phyloP scores from a whole-genome alignment of 2,113 vertebrate genomes.

The Leucopternis melanops region DNA sequence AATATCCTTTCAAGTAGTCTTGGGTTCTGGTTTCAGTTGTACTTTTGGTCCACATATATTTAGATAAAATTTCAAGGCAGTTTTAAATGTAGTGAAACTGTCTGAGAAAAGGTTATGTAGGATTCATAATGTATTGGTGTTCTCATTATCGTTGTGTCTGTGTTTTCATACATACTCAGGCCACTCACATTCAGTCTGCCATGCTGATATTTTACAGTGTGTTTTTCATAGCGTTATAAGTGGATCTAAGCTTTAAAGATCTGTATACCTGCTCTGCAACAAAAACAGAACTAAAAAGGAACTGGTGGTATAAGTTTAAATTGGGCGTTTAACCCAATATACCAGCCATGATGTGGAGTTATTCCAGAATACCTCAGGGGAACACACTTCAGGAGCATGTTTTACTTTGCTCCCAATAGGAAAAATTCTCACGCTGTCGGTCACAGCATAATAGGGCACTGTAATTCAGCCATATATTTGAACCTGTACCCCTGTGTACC shows the following conservation, averaged over 20 bases:
- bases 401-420: constrained; percentile 12
- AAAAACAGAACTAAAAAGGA: constrained; percentile 23
- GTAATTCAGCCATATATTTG: neutral
- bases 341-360: neutral
- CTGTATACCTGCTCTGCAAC: neutral
- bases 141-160: neutral
- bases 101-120: neutral
- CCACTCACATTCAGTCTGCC: neutral
- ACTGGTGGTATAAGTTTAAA: neutral
- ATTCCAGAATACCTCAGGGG: constrained; percentile 32
- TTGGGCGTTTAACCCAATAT: constrained; percentile 22
- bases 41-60: neutral
- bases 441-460: neutral
- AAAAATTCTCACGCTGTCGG: constrained; percentile 13
- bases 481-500: neutral
- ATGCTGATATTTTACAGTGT: neutral
- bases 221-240: neutral
- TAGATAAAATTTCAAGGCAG: neutral
- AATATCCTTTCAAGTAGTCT: neutral
- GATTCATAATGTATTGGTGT: neutral
- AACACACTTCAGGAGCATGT: neutral
- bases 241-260: constrained; percentile 67
- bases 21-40: neutral
- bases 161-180: neutral
- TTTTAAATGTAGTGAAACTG: neutral